These are phyloP conservation scores for Archips xylosteana DNA, from an alignment of 2,888 invertebrate genomes.

Conservation along the genomic window DNA sequence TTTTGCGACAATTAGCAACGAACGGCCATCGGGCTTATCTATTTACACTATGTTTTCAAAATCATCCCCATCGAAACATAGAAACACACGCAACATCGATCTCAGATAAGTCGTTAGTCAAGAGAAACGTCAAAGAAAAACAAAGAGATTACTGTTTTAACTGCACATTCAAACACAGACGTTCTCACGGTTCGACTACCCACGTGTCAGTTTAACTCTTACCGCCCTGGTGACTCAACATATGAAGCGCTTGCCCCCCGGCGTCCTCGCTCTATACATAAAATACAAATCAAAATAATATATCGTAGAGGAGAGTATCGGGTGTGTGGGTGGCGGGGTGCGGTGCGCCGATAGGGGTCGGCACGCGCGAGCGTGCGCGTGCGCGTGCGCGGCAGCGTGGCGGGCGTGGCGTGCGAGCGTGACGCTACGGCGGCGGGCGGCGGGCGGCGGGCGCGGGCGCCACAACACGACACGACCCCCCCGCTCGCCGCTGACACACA, in stretches of 20 bases:
- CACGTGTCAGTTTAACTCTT: constrained; percentile 87
- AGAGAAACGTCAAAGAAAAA: constrained; percentile 86
- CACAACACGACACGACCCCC: neutral
- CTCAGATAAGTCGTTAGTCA: constrained; percentile 83
- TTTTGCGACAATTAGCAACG: constrained; percentile 85
- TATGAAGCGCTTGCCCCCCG: constrained; percentile 95
- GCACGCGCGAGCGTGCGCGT: constrained; percentile 51
- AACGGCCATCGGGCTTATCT: constrained; percentile 85
- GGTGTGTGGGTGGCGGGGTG: constrained; percentile 77
- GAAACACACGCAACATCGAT: constrained; percentile 85
- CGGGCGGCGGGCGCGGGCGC: constrained; percentile 39
- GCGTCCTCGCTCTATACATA: constrained; percentile 96
- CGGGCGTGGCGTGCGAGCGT: constrained; percentile 42
- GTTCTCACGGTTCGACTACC: constrained; percentile 84
- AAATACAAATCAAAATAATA: constrained; percentile 86
- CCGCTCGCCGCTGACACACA: constrained; percentile 62
- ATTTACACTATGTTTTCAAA: constrained; percentile 82
- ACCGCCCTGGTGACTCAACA: constrained; percentile 98
- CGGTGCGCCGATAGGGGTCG: constrained; percentile 59
- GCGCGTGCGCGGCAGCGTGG: constrained; percentile 38
- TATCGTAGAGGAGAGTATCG: constrained; percentile 83
- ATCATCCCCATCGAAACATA: constrained; percentile 85
- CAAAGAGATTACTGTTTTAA: constrained; percentile 81
- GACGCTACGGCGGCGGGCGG: constrained; percentile 44
- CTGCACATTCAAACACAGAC: constrained; percentile 86